Conservation (phyloP, 2,888 invertebrate genomes). For the Troides helena region DNA sequence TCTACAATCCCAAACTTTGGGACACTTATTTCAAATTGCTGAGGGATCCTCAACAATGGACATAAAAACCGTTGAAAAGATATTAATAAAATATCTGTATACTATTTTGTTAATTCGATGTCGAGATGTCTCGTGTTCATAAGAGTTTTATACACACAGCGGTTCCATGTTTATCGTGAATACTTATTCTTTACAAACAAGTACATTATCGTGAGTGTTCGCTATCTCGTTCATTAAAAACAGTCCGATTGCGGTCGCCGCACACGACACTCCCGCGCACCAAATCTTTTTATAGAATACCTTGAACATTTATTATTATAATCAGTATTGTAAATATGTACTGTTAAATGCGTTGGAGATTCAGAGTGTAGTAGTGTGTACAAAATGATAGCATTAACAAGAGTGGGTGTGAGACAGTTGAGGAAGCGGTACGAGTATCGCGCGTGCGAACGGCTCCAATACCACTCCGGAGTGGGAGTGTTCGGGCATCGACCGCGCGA, state of each 20-base stretch:
- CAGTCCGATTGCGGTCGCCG: constrained; percentile 48
- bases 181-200: constrained; percentile 31
- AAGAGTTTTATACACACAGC: not conserved
- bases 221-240: constrained; percentile 37
- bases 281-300: constrained; percentile 43
- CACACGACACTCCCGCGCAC: constrained; percentile 58
- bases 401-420: constrained; percentile 56
- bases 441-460: constrained; percentile 50
- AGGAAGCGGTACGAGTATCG: constrained; percentile 51
- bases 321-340: constrained; percentile 11
- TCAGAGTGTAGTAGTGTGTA: constrained; percentile 35
- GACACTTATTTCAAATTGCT: constrained; percentile 4
- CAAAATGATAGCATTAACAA: constrained; percentile 56
- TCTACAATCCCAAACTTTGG: not conserved
- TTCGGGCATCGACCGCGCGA: constrained; percentile 79
- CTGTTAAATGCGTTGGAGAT: constrained; percentile 34
- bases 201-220: constrained; percentile 29
- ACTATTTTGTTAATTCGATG: too few species aligned
- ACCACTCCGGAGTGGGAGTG: constrained; percentile 80
- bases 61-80: too few species aligned
- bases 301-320: constrained; percentile 44
- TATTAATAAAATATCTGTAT: too few species aligned
- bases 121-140: too few species aligned
- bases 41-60: too few species aligned
- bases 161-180: constrained; percentile 31